Conservation (phyloP, 2,113 vertebrate genomes). For the Oophaga pumilio region DNA sequence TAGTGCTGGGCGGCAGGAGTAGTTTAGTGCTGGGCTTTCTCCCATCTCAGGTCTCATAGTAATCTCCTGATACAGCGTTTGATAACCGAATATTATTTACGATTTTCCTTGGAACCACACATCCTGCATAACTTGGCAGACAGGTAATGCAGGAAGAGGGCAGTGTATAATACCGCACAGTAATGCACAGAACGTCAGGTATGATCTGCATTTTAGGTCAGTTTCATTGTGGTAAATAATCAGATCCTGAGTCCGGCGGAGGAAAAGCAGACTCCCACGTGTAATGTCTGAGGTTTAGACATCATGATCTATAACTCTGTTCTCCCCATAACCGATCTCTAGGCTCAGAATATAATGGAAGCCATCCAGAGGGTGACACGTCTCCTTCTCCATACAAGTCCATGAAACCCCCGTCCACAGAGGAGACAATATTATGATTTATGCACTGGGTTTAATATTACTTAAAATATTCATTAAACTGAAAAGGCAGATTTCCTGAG, state of each 20-base stretch:
- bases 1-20: too few relatives aligned
- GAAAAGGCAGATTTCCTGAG: conserved; percentile 42
- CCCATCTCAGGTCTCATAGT: too few relatives aligned
- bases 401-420: conserved; percentile 20
- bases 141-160: not conserved
- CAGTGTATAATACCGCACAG: not conserved
- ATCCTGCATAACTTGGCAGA: not conserved
- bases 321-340: conserved; percentile 37
- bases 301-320: conserved; percentile 61
- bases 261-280: conserved; percentile 65
- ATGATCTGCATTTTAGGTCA: not conserved
- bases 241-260: conserved; percentile 54
- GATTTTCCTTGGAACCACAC: too few relatives aligned
- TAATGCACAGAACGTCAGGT: not conserved
- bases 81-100: too few relatives aligned
- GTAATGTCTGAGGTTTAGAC: conserved; percentile 67
- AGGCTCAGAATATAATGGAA: not conserved
- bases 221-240: not conserved
- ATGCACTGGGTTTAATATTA: conserved; percentile 33
- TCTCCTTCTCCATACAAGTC: conserved; percentile 22
- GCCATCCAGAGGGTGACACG: conserved; percentile 17
- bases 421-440: not conserved
- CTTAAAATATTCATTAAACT: conserved; percentile 14
- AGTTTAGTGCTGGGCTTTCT: too few relatives aligned
- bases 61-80: too few relatives aligned